Percentiles rank a stretch among this genome's conserved stretches.
Evolutionary conservation across 2,797 vertebrate genomes (phyloP).

Genomic region (Netta rufina): DNA sequence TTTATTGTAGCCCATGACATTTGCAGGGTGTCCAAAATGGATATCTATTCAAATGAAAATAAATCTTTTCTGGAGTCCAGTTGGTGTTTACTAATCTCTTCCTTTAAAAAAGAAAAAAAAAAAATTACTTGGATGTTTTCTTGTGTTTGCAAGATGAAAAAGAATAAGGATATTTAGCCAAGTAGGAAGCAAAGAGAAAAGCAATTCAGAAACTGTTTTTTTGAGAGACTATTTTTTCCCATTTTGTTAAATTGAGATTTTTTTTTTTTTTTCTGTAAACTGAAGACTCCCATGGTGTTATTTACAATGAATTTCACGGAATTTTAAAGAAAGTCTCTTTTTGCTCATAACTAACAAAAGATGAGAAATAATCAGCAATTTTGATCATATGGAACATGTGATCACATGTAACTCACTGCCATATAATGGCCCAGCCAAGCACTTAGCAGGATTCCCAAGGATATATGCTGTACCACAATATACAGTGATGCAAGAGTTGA

Average conservation of each 20-base stretch:
- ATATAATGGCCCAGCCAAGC: fast-evolving
- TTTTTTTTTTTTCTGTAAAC: background rate
- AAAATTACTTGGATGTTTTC: background rate
- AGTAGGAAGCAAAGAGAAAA: constrained; percentile 7
- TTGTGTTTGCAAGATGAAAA: constrained; percentile 8
- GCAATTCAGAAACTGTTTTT: background rate
- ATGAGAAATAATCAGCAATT: background rate
- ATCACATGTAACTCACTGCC: background rate
- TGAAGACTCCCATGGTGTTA: background rate
- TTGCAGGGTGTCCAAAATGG: background rate
- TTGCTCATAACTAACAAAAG: background rate
- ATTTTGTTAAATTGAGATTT: background rate
- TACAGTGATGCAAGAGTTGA: background rate
- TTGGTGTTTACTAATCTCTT: constrained; percentile 60
- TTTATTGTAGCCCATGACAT: background rate
- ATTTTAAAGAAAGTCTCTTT: background rate
- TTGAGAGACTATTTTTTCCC: fast-evolving
- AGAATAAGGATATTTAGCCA: background rate
- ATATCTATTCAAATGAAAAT: constrained; percentile 19
- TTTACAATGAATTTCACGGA: background rate
- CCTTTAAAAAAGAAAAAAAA: background rate
- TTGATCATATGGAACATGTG: too few relatives aligned
- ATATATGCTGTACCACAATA: fast-evolving
- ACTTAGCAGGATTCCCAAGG: background rate
- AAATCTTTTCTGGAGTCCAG: constrained; percentile 17